phyloP scores from a whole-genome alignment of 2,888 invertebrate species.

The Poecilobothrus nobilitatus region DNA sequence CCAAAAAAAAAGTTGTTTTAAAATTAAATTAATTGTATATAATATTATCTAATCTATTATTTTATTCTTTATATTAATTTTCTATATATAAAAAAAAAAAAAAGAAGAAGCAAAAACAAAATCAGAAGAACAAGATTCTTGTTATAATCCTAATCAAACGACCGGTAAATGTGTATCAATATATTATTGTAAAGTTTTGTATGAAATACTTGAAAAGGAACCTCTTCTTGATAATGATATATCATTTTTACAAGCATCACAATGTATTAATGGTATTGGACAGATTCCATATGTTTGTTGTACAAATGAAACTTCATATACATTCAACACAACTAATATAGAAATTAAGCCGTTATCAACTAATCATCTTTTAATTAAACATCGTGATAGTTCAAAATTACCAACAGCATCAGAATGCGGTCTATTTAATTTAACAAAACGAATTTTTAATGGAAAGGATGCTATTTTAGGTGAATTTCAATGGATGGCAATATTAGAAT shows the following conservation, averaged over 20 bases:
- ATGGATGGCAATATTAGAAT: conserved; percentile 62
- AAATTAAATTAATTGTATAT: too few species aligned
- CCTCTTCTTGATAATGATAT: conserved; percentile 24
- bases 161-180: conserved; percentile 36
- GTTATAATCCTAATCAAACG: conserved; percentile 43
- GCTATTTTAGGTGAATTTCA: conserved; percentile 58
- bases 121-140: conserved; percentile 9
- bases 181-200: conserved; percentile 34
- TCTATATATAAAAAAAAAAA: too few species aligned
- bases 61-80: too few species aligned
- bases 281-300: conserved; percentile 37
- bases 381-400: conserved; percentile 28
- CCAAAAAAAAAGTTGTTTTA: too few species aligned
- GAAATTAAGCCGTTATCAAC: not conserved
- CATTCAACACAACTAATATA: not conserved
- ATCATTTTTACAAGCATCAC: conserved; percentile 32
- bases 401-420: conserved; percentile 37
- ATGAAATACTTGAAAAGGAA: conserved; percentile 26
- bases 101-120: too few species aligned
- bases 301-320: conserved; percentile 29
- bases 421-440: conserved; percentile 38
- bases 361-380: not conserved
- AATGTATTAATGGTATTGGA: conserved; percentile 33
- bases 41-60: too few species aligned
- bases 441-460: conserved; percentile 54